Base-by-base conservation (phyloP, 2,797 vertebrate genomes). In the Rhabdomys pumilio region DNA sequence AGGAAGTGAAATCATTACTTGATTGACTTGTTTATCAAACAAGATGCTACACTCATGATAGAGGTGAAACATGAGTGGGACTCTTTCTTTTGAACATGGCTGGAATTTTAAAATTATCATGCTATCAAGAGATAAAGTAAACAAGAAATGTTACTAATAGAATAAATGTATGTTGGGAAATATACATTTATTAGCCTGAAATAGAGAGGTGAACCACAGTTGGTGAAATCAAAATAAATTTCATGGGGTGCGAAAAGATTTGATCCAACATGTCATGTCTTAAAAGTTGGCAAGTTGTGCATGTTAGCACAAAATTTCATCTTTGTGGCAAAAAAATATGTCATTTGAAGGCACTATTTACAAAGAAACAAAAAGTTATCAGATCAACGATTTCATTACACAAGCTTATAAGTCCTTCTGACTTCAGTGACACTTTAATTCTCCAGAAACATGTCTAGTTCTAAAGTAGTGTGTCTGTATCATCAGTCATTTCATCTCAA, bases 371-470 rank as follows among this genome's bases (percentile, higher is more conserved):
- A 96, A 86, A 29, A 97, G 94, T 89, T 73, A 55, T 96, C 94
- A 77, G 73, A 67, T 87, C 90, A 96, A 90, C 96, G 93, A 98
- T 97, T 98, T 95, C 17, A 91, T 97, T 97, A 69, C 72, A 76
- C 89, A 89, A 94, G 47, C 0, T 96, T 97, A 91, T 94, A 98
- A 97, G 97, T 98, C 91, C 97, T 97, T 26, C 59, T 87, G 90
- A 92, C 38, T 97, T n/a, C 87, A 95, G 85, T 61, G 81, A 96
- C 91, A 97, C 47, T 97, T 98, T 97, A 97, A 98, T 98, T 98
- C 96, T 76, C 57, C 96, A 97, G 73, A 94, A 97, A 92, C 92
- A 87, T n/a, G 87, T 98, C 31, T 93, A 92, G 55, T 95, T 85
- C n/a, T 92, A 88, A 92, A 95, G 65, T 86, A 93, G 29, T 44